phyloP scores from a whole-genome alignment of 92 coral and sea anemone species.

The Anthopleura xanthogrammica region DNA sequence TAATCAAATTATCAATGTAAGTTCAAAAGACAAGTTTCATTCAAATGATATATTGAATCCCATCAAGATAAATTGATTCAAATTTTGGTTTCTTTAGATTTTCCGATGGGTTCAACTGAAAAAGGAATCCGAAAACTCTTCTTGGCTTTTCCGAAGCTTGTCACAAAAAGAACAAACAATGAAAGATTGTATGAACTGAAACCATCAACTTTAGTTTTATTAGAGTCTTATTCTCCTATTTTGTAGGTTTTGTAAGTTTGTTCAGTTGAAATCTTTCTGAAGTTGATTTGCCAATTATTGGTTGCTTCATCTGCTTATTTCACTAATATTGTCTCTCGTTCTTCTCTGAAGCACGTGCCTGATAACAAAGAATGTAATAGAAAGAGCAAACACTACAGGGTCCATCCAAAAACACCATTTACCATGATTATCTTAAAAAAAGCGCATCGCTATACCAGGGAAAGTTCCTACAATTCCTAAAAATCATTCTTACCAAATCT shows the following conservation, averaged over 20 bases:
- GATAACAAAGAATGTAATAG: not conserved
- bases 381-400: slow-evolving; percentile 6
- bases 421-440: not conserved
- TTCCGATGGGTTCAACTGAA: too few species aligned
- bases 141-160: too few species aligned
- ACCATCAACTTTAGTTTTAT: too few species aligned
- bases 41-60: not conserved
- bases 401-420: not conserved
- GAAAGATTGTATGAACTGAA: too few species aligned
- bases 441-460: not conserved
- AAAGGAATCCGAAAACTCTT: too few species aligned
- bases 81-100: too few species aligned
- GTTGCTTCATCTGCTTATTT: not conserved
- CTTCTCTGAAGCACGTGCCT: slow-evolving; percentile 8
- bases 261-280: not conserved
- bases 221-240: too few species aligned
- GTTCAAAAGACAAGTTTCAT: not conserved
- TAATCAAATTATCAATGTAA: not conserved
- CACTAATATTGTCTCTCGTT: not conserved
- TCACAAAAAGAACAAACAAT: too few species aligned
- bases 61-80: not conserved
- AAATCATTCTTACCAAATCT: not conserved
- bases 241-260: not conserved
- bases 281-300: not conserved
- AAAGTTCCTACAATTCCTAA: not conserved